Conservation (phyloP, 2,888 invertebrate species). For the Calephelis perditalis region DNA sequence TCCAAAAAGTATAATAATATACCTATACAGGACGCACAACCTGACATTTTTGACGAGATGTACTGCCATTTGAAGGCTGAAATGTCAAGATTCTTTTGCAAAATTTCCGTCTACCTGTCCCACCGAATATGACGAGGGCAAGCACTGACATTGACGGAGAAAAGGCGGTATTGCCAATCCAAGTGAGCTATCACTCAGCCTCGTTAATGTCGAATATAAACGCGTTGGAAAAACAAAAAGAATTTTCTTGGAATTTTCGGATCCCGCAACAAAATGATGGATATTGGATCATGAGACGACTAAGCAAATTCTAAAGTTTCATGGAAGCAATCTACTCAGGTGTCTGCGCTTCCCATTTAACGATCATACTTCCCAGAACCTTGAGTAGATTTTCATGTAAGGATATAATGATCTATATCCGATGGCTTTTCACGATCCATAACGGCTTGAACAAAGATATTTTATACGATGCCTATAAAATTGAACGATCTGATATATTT, state of each 20-base stretch:
- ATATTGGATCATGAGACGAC: neutral
- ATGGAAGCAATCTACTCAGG: neutral
- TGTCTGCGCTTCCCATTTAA: constrained; percentile 36
- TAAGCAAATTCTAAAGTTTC: constrained; percentile 12
- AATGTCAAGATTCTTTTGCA: no score
- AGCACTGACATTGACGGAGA: no score
- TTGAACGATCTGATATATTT: constrained; percentile 5
- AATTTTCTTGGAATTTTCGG: neutral
- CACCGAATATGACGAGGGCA: no score
- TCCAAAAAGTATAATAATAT: no score
- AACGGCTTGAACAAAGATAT: constrained; percentile 15
- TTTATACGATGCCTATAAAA: constrained; percentile 12
- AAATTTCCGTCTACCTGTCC: no score
- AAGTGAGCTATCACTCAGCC: no score
- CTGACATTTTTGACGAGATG: no score
- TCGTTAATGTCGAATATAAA: no score
- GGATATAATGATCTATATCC: constrained; percentile 28
- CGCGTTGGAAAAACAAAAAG: neutral
- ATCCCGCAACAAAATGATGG: neutral
- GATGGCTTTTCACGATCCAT: constrained; percentile 16
- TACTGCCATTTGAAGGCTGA: no score
- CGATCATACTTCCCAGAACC: constrained; percentile 33
- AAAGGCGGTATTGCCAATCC: no score
- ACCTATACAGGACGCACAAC: no score
- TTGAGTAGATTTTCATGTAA: constrained; percentile 51